phyloP scores from a whole-genome alignment of 37 sponge, comb jelly and placozoan genomes.

The Cladorhizidae sp. region DNA sequence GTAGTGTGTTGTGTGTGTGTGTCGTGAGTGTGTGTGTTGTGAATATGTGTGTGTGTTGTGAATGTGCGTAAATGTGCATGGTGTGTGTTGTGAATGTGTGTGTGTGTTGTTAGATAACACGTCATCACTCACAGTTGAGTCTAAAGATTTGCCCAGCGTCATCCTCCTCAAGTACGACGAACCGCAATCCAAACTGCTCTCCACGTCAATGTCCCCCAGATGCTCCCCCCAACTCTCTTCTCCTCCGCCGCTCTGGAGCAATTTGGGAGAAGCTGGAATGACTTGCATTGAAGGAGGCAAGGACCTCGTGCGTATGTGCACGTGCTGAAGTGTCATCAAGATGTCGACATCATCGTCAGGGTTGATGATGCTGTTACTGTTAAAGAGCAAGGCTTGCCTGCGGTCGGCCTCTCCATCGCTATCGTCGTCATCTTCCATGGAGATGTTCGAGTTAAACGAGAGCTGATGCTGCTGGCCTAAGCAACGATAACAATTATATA shows the following conservation, averaged over 20 bases:
- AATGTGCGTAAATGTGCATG: too few relatives aligned
- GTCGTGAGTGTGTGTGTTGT: too few relatives aligned
- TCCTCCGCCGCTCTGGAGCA: too few relatives aligned
- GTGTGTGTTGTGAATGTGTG: neutral
- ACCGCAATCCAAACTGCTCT: constrained; percentile 5
- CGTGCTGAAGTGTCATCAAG: neutral
- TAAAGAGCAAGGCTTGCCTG: neutral
- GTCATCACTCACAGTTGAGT: neutral
- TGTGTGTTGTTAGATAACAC: too few relatives aligned
- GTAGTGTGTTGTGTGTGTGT: too few relatives aligned
- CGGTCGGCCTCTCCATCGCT: constrained; percentile 3
- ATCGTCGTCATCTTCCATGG: constrained; percentile 9
- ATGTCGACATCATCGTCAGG: neutral
- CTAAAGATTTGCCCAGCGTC: neutral
- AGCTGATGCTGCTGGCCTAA: too few relatives aligned
- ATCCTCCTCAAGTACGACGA: constrained; percentile 1
- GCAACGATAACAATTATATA: neutral
- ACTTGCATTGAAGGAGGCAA: neutral
- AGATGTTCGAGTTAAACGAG: neutral
- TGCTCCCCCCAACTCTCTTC: too few relatives aligned
- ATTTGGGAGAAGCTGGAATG: too few relatives aligned
- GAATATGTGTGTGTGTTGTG: too few relatives aligned
- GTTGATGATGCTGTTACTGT: neutral
- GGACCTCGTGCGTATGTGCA: neutral
- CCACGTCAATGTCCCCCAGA: neutral